Conservation (phyloP, 2,888 invertebrate species). For the Acheta domesticus region DNA sequence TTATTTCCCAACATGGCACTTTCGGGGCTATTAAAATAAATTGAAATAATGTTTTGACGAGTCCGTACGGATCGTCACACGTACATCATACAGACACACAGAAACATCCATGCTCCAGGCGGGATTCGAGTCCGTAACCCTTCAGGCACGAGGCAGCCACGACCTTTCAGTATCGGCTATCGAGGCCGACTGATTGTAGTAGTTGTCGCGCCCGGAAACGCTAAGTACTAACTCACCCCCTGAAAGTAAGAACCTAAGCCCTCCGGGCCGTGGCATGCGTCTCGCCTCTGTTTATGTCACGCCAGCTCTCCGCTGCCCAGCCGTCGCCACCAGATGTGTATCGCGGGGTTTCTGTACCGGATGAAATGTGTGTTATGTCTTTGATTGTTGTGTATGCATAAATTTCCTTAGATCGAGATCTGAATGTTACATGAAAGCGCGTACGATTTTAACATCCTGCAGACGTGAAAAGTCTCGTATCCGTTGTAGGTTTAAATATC, state of each 20-base stretch:
- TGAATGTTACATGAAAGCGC: slow-evolving; percentile 18
- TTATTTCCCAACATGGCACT: too few species aligned
- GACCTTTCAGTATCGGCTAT: too few species aligned
- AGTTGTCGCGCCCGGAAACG: too few species aligned
- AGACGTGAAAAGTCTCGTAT: slow-evolving; percentile 7
- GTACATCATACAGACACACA: too few species aligned
- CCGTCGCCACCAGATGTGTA: slow-evolving; percentile 1
- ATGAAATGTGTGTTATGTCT: slow-evolving; percentile 18
- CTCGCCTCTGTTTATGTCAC: not conserved
- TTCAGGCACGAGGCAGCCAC: too few species aligned
- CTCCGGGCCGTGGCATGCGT: not conserved
- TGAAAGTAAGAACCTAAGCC: not conserved
- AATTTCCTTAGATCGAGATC: slow-evolving; percentile 18
- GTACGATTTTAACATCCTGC: slow-evolving; percentile 18
- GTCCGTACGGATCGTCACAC: too few species aligned
- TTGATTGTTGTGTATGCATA: slow-evolving; percentile 18
- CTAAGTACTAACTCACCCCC: too few species aligned
- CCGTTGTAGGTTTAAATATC: slow-evolving; percentile 10
- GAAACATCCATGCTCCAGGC: too few species aligned
- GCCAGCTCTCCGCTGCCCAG: not conserved
- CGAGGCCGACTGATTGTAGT: too few species aligned
- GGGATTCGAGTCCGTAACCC: too few species aligned
- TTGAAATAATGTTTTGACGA: too few species aligned
- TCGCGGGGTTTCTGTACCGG: not conserved
- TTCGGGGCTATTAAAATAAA: too few species aligned